Base-by-base conservation (phyloP, 2,888 invertebrate genomes). In the Myopa testacea region DNA sequence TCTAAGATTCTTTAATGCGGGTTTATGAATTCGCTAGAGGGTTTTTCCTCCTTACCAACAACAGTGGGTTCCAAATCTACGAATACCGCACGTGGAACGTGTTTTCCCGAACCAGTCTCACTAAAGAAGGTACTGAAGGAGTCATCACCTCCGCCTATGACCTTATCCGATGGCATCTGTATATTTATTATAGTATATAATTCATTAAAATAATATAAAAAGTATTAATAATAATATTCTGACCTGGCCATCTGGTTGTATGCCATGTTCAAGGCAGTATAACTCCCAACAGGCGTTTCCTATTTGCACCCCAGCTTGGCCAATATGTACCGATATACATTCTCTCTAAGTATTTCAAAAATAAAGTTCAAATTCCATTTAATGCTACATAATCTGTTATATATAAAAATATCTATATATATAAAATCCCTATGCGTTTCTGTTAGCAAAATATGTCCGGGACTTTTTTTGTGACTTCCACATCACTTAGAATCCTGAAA, bases 31-130 rank as follows among this genome's bases (percentile, higher is more conserved):
- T 45, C 45, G 10, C 10, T 10, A 45, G 26, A 26, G 40, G 34
- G 55, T 14, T 10, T 60, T 65, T 5, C 58, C 12, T 60, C 86
- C 92, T 91, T 87, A 94, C 96, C 95, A 77, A 98, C 96, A 58
- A 97, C 97, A 82, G 97, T 97, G 78, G 97, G 97, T 88, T 98
- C 97, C 84, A 97, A 91, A 87, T 98, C 97, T 8, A 98, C 95
- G 86, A 96, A 96, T 60, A 97, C 95, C 0, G 94, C 95, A 75
- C 97, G 91, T 0, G 97, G 97, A 40, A 97, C 96, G 86, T 97
- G 96, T 87, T 97, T 94, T 38, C 94, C 94, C 0, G 93, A 83
- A 37, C 88, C 87, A 16, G 94, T 94, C 86, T 94, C 94, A 81
- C 93, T 93, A 90, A 94, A 94, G 90, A 94, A 94, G 12, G 94